These are phyloP conservation scores for Halyomorpha halys DNA, from an alignment of 1,140 invertebrate genomes.

Conservation along the genomic window DNA sequence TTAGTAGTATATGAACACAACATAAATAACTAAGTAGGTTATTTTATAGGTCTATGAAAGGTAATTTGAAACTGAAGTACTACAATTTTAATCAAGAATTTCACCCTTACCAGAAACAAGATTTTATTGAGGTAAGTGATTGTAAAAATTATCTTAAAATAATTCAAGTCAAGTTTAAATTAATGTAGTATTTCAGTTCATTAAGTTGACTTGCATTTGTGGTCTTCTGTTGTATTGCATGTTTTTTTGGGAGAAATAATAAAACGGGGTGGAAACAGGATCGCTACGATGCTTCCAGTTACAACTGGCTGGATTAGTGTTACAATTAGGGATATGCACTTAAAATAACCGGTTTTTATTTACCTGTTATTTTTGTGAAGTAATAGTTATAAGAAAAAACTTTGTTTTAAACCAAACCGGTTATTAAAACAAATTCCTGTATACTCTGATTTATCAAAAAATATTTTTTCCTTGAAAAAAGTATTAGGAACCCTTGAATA, in stretches of 20 bases:
- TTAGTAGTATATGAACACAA: no score
- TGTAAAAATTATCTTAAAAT: slow-evolving; percentile 12
- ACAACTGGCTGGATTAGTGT: no score
- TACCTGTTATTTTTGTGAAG: no score
- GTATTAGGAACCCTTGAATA: no score
- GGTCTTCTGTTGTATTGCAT: neutral
- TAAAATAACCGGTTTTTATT: no score
- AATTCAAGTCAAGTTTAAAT: slow-evolving; percentile 1
- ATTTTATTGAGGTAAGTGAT: slow-evolving; percentile 36
- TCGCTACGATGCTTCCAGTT: no score
- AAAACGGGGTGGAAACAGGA: neutral
- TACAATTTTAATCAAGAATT: slow-evolving; percentile 40
- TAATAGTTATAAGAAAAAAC: no score
- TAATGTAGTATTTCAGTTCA: neutral
- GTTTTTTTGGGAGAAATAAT: neutral
- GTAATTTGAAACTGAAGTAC: slow-evolving; percentile 36
- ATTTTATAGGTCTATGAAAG: slow-evolving; percentile 35
- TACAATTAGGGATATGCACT: no score
- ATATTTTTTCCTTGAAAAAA: no score
- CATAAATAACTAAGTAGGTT: neutral
- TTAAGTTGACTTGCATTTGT: neutral
- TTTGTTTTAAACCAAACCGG: no score
- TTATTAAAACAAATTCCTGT: no score
- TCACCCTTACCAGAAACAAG: slow-evolving; percentile 38
- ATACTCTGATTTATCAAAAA: no score